Percentiles rank a stretch among this genome's conserved stretches.
These are phyloP conservation scores for Mythimna lalbum DNA, from an alignment of 2,888 invertebrate genomes.

Conservation along the genomic window DNA sequence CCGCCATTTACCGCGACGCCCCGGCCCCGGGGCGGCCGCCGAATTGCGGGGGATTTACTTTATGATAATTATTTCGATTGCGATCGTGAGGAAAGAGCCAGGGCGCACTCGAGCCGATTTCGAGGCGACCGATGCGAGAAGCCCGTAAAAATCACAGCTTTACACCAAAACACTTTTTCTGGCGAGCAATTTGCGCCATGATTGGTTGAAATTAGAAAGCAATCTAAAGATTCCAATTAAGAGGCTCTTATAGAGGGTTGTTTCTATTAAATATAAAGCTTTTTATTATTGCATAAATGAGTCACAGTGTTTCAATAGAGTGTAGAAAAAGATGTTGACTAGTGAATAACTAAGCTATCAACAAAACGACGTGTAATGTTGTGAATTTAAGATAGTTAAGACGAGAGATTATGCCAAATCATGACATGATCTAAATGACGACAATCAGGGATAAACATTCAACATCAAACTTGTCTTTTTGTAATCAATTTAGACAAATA, in stretches of 20 bases:
- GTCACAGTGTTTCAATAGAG: slow-evolving; percentile 32
- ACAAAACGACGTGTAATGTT: slow-evolving; percentile 10
- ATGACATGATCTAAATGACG: slow-evolving; percentile 2
- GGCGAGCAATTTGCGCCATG: slow-evolving; percentile 76
- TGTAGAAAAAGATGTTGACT: slow-evolving; percentile 1
- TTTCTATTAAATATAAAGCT: slow-evolving; percentile 64
- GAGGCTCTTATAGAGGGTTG: slow-evolving; percentile 64
- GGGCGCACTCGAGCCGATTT: slow-evolving; percentile 79
- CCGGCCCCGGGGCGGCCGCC: slow-evolving; percentile 81
- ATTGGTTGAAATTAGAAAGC: slow-evolving; percentile 78
- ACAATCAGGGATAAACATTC: slow-evolving; percentile 9
- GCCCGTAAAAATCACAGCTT: slow-evolving; percentile 83
- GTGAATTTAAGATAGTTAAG: slow-evolving; percentile 17
- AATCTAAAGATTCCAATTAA: slow-evolving; percentile 74
- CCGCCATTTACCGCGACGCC: slow-evolving; percentile 82
- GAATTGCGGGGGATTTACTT: slow-evolving; percentile 89
- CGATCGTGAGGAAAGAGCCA: slow-evolving; percentile 84
- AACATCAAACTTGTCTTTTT: neutral
- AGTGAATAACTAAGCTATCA: slow-evolving; percentile 17
- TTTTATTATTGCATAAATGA: slow-evolving; percentile 58
- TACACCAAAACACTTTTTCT: slow-evolving; percentile 75
- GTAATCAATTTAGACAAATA: neutral
- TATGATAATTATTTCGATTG: slow-evolving; percentile 90
- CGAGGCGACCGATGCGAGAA: slow-evolving; percentile 74
- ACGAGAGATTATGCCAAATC: slow-evolving; percentile 6